Evolutionary conservation across 2,797 vertebrate species (phyloP).

Genomic region (Oreortyx pictus): DNA sequence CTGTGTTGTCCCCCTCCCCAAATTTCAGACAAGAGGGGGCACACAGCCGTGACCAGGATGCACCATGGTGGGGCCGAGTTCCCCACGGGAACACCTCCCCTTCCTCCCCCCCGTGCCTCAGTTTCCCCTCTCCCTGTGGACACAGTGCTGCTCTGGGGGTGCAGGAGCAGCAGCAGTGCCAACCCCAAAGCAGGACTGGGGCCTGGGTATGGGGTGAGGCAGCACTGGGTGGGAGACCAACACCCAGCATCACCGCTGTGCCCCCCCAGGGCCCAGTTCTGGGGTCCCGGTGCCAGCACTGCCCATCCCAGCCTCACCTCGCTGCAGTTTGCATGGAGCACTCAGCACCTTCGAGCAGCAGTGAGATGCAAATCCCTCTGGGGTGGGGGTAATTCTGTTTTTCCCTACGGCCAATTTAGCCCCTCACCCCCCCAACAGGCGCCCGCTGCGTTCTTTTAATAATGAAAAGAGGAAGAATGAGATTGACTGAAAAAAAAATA

Average conservation of each 20-base stretch:
- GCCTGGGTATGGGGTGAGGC: not conserved
- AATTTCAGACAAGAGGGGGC: not conserved
- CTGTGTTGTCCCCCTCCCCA: no score
- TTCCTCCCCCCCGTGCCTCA: rapidly evolving
- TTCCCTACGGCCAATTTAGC: constrained; percentile 51
- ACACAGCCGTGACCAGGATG: not conserved
- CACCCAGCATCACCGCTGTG: rapidly evolving
- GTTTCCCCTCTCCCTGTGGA: not conserved
- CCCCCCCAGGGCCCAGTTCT: rapidly evolving
- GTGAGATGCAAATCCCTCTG: constrained; percentile 66
- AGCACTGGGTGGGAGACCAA: not conserved
- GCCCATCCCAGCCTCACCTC: not conserved
- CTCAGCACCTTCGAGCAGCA: constrained; percentile 25
- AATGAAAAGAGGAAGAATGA: constrained; percentile 64
- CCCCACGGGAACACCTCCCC: rapidly evolving
- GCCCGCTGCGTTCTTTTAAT: constrained; percentile 30
- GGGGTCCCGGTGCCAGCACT: constrained; percentile 7
- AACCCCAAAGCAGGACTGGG: not conserved
- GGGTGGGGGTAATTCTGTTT: constrained; percentile 30
- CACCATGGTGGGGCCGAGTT: rapidly evolving
- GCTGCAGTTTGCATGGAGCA: not conserved
- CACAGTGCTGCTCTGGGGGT: not conserved
- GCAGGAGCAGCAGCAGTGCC: not conserved
- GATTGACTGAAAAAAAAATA: constrained; percentile 34
- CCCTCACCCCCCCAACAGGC: not conserved